Evolutionary conservation across 2,797 vertebrate genomes (phyloP).

Genomic region (Neostethus bicornis): DNA sequence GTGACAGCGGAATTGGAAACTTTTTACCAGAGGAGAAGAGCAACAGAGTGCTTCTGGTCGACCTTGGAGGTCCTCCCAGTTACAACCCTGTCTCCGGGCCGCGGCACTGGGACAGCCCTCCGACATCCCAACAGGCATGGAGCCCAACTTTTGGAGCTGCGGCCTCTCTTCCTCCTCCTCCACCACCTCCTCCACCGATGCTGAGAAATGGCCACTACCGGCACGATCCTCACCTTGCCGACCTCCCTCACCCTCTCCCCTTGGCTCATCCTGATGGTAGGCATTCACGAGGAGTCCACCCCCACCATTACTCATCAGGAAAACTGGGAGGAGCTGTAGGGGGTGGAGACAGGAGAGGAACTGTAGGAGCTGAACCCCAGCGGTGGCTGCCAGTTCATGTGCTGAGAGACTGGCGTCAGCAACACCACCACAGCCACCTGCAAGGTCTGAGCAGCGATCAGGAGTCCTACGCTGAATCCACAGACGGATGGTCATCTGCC

Average conservation of each 20-base stretch:
- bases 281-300: conserved; percentile 66
- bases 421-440: conserved; percentile 70
- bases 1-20: conserved; percentile 96
- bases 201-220: conserved; percentile 88
- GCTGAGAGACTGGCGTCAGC: conserved; percentile 89
- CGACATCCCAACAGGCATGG: conserved; percentile 73
- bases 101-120: conserved; percentile 84
- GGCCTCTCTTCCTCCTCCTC: conserved; percentile 58
- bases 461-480: conserved; percentile 97
- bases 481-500: conserved; percentile 95
- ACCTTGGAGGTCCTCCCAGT: conserved; percentile 86
- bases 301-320: conserved; percentile 77
- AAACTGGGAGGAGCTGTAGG: conserved; percentile 80
- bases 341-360: conserved; percentile 74
- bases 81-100: conserved; percentile 83
- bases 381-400: conserved; percentile 94
- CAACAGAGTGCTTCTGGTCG: conserved; percentile 91
- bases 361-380: conserved; percentile 72
- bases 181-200: conserved; percentile 49
- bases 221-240: conserved; percentile 82
- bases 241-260: conserved; percentile 80
- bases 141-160: conserved; percentile 62
- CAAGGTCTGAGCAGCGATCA: conserved; percentile 90
- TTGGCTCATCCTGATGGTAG: conserved; percentile 78
- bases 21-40: conserved; percentile 93